A percentile compares a stretch with the other conserved stretches of the same genome.
Evolutionary conservation across 2,797 vertebrate species (phyloP).

Genomic region (Chelon auratus): DNA sequence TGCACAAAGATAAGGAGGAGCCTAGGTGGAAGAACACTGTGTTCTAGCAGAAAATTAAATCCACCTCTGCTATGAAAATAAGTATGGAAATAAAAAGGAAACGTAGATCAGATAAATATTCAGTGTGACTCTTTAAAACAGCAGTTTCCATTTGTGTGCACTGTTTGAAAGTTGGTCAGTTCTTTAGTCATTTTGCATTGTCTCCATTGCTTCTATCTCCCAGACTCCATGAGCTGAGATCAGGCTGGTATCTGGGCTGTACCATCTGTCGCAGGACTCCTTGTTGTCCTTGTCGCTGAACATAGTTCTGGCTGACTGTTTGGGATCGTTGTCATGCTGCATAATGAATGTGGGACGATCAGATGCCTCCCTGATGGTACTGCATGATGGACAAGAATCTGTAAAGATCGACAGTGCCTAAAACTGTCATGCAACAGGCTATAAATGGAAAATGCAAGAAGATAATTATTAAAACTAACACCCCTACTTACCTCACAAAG

Average conservation of each 20-base stretch:
- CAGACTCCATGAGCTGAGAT: background rate
- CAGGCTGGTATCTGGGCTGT: background rate
- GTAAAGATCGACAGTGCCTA: too few relatives aligned
- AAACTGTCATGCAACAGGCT: too few relatives aligned
- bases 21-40: background rate
- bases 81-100: background rate
- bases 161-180: background rate
- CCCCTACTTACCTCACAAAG: too few relatives aligned
- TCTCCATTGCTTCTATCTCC: background rate
- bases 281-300: conserved; percentile 9
- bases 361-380: background rate
- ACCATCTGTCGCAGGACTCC: background rate
- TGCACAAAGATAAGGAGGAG: too few relatives aligned
- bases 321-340: background rate
- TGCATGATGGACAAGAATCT: background rate
- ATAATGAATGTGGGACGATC: background rate
- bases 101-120: too few relatives aligned
- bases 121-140: too few relatives aligned
- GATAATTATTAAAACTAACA: too few relatives aligned
- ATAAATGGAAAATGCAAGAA: too few relatives aligned
- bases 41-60: too few relatives aligned
- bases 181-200: background rate
- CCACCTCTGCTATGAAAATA: background rate
- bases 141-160: background rate
- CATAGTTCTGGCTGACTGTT: background rate